These are phyloP conservation scores for Aldrovandia affinis DNA, from an alignment of 2,797 vertebrate genomes.

Conservation along the genomic window DNA sequence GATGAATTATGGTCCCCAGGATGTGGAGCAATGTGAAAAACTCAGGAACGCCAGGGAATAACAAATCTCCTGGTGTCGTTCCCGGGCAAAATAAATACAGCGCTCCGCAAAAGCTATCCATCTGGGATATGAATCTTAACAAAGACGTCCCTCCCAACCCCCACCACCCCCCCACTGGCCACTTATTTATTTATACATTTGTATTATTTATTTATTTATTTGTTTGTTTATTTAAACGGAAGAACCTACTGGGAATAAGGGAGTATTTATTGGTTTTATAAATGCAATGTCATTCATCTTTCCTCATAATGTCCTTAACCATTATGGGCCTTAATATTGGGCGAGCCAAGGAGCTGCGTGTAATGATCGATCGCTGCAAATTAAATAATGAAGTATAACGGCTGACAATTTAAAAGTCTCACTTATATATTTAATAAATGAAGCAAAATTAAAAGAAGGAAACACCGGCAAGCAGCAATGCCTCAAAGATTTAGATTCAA, in stretches of 20 bases:
- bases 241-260: slow-evolving; percentile 50
- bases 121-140: slow-evolving; percentile 76
- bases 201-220: slow-evolving; percentile 65
- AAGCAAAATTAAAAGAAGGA: slow-evolving; percentile 58
- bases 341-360: slow-evolving; percentile 55
- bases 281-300: slow-evolving; percentile 59
- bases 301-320: slow-evolving; percentile 49
- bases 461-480: slow-evolving; percentile 60
- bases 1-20: slow-evolving; percentile 76
- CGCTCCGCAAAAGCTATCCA: slow-evolving; percentile 75
- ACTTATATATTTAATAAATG: slow-evolving; percentile 53
- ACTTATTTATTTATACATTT: slow-evolving; percentile 62
- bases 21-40: slow-evolving; percentile 84
- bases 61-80: slow-evolving; percentile 79
- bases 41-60: slow-evolving; percentile 77
- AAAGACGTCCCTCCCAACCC: slow-evolving; percentile 71
- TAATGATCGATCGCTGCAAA: slow-evolving; percentile 68
- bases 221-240: slow-evolving; percentile 69
- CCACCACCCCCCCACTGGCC: slow-evolving; percentile 19
- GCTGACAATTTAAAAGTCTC: slow-evolving; percentile 70
- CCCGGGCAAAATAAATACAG: slow-evolving; percentile 78
- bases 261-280: slow-evolving; percentile 62
- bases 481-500: slow-evolving; percentile 48
- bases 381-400: slow-evolving; percentile 70
- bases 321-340: slow-evolving; percentile 45